Base-by-base conservation (phyloP, 2,113 vertebrate genomes). In the Clarias gariepinus region DNA sequence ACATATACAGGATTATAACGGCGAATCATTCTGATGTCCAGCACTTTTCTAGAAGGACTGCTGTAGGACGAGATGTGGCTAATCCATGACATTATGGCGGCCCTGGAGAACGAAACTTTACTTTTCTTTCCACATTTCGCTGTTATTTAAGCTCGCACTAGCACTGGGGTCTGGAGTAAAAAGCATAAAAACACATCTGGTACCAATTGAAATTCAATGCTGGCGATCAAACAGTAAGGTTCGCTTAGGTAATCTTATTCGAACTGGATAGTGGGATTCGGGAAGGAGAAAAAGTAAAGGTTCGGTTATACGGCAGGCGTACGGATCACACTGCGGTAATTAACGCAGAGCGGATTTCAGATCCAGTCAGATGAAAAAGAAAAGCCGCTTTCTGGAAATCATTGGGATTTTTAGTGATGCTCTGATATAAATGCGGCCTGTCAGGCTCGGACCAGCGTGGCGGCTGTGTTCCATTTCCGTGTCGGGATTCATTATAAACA, bases 211-310 rank as follows among this genome's bases (percentile, higher is more conserved):
- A 30, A 19, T 79, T n/a, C 79, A 61, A 28, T 15, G 55, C 86
- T 64, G 83, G 61, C 52, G 55, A 86, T 86, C 74, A 84, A 63
- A 86, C 82, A 77, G 64, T 41, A 58, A 83, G 78, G 83, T 83
- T 89, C 55, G 73, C 86, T 77, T 64, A 81, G 84, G 86, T 89
- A 88, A 89, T 86, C 86, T 88, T 47, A 33, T 76, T 76, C 89
- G 71, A 60, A 81, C 86, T 68, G 57, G 73, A 87, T 66, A 47
- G 76, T 47, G 58, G 55, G 77, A 87, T 47, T 84, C 82, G 81
- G 85, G 79, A 58, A 53, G 52, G 53, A 58, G 64, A 83, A 74
- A 76, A 64, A 7, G 80, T 64, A 57, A 79, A 84, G 82, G 47
- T 28, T 87, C 28, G 55, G 73, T 84, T 77, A 78, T 69, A 79